Conservation (phyloP, 30 jellyfish, hydroid and myxozoan species). For the Pelagia noctiluca region DNA sequence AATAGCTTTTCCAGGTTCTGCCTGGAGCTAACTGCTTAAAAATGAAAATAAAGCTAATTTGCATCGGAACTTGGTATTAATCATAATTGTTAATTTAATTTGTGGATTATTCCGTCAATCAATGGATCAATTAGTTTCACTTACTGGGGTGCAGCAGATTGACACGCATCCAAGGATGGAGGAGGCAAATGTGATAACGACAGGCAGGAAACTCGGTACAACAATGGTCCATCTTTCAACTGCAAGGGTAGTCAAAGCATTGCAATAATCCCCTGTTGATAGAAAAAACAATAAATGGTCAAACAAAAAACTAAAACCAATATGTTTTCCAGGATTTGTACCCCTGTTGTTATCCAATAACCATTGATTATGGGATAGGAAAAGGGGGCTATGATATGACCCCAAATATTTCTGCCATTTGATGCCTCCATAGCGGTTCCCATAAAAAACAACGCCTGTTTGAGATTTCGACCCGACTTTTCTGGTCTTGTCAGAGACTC, state of each 20-base stretch:
- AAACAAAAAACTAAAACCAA: background rate
- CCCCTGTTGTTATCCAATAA: background rate
- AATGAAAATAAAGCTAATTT: too few species aligned
- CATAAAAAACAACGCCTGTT: too few species aligned
- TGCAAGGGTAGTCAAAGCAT: background rate
- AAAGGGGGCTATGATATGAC: background rate
- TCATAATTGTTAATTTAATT: background rate
- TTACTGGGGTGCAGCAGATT: background rate
- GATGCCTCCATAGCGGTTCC: too few species aligned
- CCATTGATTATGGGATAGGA: too few species aligned
- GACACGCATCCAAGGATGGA: background rate
- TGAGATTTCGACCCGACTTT: too few species aligned
- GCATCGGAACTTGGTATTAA: background rate
- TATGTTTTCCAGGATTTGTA: background rate
- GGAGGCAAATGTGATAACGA: background rate
- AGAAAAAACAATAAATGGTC: background rate
- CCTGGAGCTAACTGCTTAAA: background rate
- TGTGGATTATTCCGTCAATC: too few species aligned
- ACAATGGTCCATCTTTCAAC: background rate
- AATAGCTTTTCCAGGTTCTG: background rate
- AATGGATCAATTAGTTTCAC: too few species aligned
- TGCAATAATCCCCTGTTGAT: slow-evolving; percentile 53
- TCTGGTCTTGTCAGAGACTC: too few species aligned
- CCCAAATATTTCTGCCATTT: background rate
- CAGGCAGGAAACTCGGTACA: background rate